Evolutionary conservation across 2,113 vertebrate species (phyloP).

Genomic region (Paramormyrops kingsleyae): DNA sequence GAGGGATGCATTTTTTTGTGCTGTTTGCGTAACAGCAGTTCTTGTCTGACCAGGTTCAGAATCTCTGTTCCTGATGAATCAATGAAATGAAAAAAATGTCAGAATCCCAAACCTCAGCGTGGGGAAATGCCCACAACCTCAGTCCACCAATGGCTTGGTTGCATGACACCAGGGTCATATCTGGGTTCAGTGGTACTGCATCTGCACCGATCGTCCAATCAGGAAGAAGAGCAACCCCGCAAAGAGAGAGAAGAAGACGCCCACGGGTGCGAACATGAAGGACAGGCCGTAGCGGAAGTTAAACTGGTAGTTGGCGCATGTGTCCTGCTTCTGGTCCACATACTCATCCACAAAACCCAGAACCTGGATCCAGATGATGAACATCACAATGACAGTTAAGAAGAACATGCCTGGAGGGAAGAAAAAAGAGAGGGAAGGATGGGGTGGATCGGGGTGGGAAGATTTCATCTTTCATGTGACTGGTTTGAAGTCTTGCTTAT

Average conservation of each 20-base stretch:
- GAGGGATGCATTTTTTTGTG: background rate
- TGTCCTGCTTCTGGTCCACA: conserved; percentile 42
- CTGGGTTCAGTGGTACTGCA: conserved; percentile 40
- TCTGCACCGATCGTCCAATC: conserved; percentile 72
- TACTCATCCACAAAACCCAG: conserved; percentile 76
- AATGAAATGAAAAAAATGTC: background rate
- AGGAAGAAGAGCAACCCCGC: conserved; percentile 84
- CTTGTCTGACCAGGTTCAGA: background rate
- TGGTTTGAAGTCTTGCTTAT: background rate
- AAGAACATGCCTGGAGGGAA: conserved; percentile 72
- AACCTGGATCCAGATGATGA: conserved; percentile 85
- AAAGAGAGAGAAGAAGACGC: conserved; percentile 80
- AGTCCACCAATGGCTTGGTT: background rate
- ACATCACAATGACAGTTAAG: conserved; percentile 79
- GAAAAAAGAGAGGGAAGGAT: background rate
- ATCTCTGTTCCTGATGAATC: background rate
- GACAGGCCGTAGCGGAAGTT: conserved; percentile 79
- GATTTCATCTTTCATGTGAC: background rate
- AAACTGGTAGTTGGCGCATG: conserved; percentile 66
- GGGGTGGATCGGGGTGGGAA: background rate
- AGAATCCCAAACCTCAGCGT: conserved; percentile 22
- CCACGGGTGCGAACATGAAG: conserved; percentile 84
- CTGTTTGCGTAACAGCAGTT: background rate
- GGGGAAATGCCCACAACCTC: background rate
- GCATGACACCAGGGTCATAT: background rate